These are phyloP conservation scores for Gymnopithys bicolor DNA, from an alignment of 2,797 vertebrate species.

Conservation along the genomic window DNA sequence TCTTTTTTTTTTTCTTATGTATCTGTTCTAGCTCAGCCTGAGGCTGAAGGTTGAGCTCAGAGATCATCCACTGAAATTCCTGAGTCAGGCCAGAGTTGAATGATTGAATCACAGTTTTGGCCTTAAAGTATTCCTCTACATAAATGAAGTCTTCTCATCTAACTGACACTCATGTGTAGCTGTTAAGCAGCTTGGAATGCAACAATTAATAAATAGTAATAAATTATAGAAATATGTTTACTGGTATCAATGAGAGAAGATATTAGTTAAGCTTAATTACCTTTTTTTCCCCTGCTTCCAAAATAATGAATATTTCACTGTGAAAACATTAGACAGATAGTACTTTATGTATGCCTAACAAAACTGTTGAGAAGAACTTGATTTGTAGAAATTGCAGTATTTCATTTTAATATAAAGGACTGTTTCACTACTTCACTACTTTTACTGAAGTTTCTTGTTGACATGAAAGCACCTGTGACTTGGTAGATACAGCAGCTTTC, in stretches of 20 bases:
- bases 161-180: background rate
- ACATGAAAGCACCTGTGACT: background rate
- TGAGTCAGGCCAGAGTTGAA: background rate
- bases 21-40: background rate
- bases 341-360: background rate
- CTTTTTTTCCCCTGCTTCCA: background rate
- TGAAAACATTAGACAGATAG: background rate
- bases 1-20: background rate
- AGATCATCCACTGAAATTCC: background rate
- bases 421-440: background rate
- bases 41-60: background rate
- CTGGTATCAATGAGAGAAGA: background rate
- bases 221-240: background rate
- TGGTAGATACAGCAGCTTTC: background rate
- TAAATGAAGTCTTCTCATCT: background rate
- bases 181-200: background rate
- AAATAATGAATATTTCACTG: background rate
- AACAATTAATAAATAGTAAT: background rate
- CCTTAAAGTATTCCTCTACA: background rate
- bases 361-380: background rate
- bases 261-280: background rate
- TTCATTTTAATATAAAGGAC: background rate
- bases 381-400: background rate
- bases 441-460: background rate
- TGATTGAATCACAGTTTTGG: background rate